These are phyloP conservation scores for Aricia artaxerxes DNA, from an alignment of 2,888 invertebrate species.

Conservation along the genomic window DNA sequence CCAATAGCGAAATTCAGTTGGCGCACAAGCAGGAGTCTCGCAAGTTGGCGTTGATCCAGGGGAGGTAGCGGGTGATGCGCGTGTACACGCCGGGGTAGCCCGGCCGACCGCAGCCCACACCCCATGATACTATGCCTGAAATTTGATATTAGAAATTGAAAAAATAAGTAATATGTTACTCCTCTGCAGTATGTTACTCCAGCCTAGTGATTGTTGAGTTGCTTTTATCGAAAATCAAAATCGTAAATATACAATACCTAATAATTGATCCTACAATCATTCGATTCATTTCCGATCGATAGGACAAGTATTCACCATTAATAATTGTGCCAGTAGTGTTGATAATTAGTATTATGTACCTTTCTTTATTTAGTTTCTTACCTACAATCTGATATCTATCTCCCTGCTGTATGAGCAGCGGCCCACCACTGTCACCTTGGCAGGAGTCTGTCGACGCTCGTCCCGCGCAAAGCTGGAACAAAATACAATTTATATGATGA, in stretches of 20 bases:
- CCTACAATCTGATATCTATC: conserved; percentile 91
- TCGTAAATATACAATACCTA: too few relatives aligned
- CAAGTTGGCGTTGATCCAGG: conserved; percentile 88
- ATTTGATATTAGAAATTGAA: too few relatives aligned
- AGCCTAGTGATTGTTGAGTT: too few relatives aligned
- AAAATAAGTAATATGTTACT: too few relatives aligned
- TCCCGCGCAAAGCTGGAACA: conserved; percentile 86
- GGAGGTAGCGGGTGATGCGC: conserved; percentile 84
- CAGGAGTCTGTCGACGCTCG: conserved; percentile 91
- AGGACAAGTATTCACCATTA: too few relatives aligned
- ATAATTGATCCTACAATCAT: too few relatives aligned
- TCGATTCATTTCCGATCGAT: too few relatives aligned
- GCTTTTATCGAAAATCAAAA: too few relatives aligned
- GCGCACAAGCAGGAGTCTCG: conserved; percentile 87
- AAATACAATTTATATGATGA: conserved; percentile 34
- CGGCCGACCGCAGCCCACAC: conserved; percentile 87
- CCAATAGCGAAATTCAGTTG: conserved; percentile 48
- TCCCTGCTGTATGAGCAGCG: conserved; percentile 86
- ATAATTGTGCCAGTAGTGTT: too few relatives aligned
- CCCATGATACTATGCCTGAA: conserved; percentile 91
- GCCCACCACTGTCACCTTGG: conserved; percentile 94
- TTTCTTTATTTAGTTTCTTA: conserved; percentile 46
- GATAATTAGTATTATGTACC: too few relatives aligned
- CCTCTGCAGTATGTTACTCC: too few relatives aligned
- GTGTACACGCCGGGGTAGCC: conserved; percentile 89